phyloP scores from a whole-genome alignment of 2,888 invertebrate species.

The Athrips mouffetella region DNA sequence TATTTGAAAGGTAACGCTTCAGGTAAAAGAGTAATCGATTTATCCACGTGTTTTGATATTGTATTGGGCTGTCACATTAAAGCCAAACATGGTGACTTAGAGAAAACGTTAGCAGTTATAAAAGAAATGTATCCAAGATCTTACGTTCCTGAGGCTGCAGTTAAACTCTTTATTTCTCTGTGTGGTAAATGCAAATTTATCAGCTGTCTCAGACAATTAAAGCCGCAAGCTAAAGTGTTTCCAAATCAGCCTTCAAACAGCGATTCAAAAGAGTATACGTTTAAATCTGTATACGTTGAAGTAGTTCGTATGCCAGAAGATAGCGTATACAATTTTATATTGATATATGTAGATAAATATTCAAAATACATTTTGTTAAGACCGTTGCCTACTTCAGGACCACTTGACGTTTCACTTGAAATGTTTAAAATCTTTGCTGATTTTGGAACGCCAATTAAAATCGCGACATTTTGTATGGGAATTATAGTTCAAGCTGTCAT shows the following conservation, averaged over 20 bases:
- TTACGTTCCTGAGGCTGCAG: not conserved
- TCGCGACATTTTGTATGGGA: not conserved
- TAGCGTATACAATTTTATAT: not conserved
- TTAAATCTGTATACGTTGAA: not conserved
- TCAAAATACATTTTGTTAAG: slow-evolving; percentile 19
- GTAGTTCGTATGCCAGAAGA: not conserved
- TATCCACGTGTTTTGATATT: not conserved
- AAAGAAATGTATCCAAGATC: not conserved
- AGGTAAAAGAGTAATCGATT: not conserved
- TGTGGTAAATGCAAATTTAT: not conserved
- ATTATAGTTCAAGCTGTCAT: too few species aligned
- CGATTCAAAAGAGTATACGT: too few species aligned
- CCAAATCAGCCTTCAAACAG: too few species aligned
- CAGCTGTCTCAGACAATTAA: too few species aligned
- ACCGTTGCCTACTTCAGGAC: slow-evolving; percentile 8
- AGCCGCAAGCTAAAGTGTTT: too few species aligned
- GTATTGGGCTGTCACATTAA: not conserved
- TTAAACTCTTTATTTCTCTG: not conserved
- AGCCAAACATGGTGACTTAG: not conserved
- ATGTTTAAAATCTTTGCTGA: slow-evolving; percentile 22
- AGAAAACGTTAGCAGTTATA: not conserved
- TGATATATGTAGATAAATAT: slow-evolving; percentile 14
- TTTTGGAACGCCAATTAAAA: slow-evolving; percentile 17
- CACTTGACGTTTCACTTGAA: slow-evolving; percentile 14
- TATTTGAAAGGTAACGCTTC: not conserved